Base-by-base conservation (phyloP, 53 echinoderm and acorn worm genomes). In the Stichopus horrens region DNA sequence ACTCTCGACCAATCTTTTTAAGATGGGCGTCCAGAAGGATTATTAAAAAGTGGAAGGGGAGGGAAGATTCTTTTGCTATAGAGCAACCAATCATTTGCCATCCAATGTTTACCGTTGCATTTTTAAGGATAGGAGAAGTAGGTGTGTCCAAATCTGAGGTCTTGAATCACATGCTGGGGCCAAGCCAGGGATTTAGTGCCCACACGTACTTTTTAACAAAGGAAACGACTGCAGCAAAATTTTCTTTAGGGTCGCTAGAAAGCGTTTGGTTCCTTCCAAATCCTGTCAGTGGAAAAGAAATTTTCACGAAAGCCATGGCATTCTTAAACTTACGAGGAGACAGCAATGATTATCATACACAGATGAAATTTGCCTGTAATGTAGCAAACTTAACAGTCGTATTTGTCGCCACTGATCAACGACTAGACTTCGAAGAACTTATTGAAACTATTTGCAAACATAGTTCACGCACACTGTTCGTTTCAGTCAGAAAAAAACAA, bases 21-120 rank as follows among this genome's bases (percentile, higher is more conserved):
- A 22, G 9, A 51, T 79, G 79, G 79, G 79, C 79, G 8, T 54
- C 9, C 5, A 51, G 56, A 51, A 51, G 52, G 52, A 79, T 79
- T 54, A 79, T 54, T 21, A 81, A 81, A 81, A 81, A 81, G 52
- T 81, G 81, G 81, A 81, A 81, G 56, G 81, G 81, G 5, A 11
- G 11, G 54, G 52, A 13, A 55, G 81, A 81, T 81, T 14, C 81
- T 8, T 57, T 55, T 57, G 81, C 81, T 9, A n/a, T 81, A 6
- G 81, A 81, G 56, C 81, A 81, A 7, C 81, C 81, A 55, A 81
- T 81, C 1, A 57, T 57, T 6, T 6, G 11, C 5, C 56, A 81
- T 57, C 81, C 81, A 7, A 21, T 51, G 8, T 81, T 37, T 21
- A 81, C 58, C 18, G 81, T 81, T 10, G 54, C 81, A 81, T n/a